Evolutionary conservation across 2,888 invertebrate genomes (phyloP), one percentile per base, ranked within the genome.

Genomic region (Frankliniella intonsa): DNA sequence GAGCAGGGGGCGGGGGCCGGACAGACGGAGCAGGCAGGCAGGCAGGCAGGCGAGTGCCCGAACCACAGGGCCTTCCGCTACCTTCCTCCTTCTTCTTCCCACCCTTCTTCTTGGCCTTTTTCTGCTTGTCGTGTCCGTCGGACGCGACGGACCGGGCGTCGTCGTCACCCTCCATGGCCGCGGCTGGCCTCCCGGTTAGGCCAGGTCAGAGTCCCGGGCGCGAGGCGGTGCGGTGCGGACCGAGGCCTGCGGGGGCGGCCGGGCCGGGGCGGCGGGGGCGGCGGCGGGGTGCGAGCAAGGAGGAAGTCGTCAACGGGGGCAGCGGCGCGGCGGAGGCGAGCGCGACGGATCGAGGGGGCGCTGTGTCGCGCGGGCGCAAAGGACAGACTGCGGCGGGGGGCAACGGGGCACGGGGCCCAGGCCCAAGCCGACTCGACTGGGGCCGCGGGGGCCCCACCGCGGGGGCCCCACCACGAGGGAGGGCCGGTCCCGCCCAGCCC

Each of bases 51-150:
- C 69, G 25, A 25, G 22, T 62, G 62, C 62, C 62, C 62, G 62
- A 62, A 62, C 62, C 62, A n/a, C 19, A 62, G 62, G 62, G 62
- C 62, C 62, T 62, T 62, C 62, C 62, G 62, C 62, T 62, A 62
- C 62, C 62, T 62, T 62, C 62, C 19, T 62, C 62, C 62, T 62
- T 10, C 14, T 62, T 62, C 62, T 76, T 76, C 62, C 62, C 69
- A 76, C 25, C 69, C 69, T 76, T 76, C 69, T 76, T 76, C 69
- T 76, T 76, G 25, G n/a, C 22, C 69, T 76, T 76, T 19, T 55
- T 55, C 55, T 55, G 14, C 69, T 76, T 76, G 25, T 76, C 25
- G 69, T 76, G 69, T 22, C 25, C 69, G 12, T 25, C 69, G 69
- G 10, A 22, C 12, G n/a, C 22, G 69, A 12, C 55, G 55, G 12